Evolutionary conservation across 2,888 invertebrate species (phyloP).

Genomic region (Drosophila parthenogenetica): DNA sequence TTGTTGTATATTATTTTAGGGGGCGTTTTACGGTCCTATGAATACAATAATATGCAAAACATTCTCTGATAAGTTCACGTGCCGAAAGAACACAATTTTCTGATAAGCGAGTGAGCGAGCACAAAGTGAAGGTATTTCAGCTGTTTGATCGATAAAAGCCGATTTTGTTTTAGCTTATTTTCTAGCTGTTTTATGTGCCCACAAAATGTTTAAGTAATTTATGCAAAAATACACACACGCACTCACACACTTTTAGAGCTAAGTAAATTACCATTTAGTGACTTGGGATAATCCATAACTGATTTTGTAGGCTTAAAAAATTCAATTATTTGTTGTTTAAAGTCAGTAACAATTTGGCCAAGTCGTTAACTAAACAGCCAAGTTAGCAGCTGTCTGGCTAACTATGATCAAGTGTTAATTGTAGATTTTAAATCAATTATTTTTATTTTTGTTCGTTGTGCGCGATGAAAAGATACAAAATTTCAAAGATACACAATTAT

Average conservation of each 20-base stretch:
- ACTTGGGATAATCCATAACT: conserved; percentile 81
- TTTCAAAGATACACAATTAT: conserved; percentile 56
- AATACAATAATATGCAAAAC: background rate
- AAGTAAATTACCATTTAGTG: conserved; percentile 76
- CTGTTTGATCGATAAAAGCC: conserved; percentile 78
- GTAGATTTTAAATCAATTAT: conserved; percentile 2
- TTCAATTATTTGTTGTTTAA: conserved; percentile 1
- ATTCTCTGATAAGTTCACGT: conserved; percentile 24
- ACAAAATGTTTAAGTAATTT: conserved; percentile 51
- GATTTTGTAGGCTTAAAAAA: conserved; percentile 5
- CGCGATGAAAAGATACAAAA: conserved; percentile 22
- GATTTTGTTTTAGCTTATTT: background rate
- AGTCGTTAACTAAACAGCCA: conserved; percentile 59
- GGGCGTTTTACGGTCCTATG: conserved; percentile 41
- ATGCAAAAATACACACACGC: conserved; percentile 23
- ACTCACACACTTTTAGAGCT: background rate
- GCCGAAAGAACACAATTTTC: conserved; percentile 6
- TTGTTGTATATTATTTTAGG: conserved; percentile 23
- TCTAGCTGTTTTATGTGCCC: conserved; percentile 34
- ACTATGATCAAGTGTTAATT: conserved; percentile 29
- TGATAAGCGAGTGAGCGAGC: conserved; percentile 38
- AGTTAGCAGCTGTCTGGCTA: conserved; percentile 49
- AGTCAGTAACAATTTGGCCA: conserved; percentile 5
- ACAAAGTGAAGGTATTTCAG: conserved; percentile 30
- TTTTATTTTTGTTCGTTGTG: conserved; percentile 7